Evolutionary conservation across 2,888 invertebrate species (phyloP).

Genomic region (Matsumyia berberina): DNA sequence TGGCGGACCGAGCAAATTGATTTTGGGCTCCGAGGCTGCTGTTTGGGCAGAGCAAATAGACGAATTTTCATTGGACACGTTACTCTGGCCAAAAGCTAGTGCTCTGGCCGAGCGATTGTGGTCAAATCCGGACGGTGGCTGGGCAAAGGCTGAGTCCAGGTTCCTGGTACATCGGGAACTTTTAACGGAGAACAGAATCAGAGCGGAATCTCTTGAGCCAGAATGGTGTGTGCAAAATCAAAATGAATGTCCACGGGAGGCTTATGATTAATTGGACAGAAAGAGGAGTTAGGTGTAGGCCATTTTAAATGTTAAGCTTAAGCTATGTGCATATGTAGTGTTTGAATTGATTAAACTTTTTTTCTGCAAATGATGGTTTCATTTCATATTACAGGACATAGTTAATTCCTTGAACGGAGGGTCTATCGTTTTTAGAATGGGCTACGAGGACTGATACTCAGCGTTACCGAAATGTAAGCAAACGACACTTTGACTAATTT

Average conservation of each 20-base stretch:
- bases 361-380: no score
- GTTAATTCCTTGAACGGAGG: no score
- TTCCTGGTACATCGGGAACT: constrained; percentile 89
- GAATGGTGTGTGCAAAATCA: constrained; percentile 94
- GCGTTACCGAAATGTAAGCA: no score
- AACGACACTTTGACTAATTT: no score
- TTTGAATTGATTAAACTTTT: no score
- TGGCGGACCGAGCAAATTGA: constrained; percentile 85
- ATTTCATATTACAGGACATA: no score
- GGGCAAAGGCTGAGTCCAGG: constrained; percentile 89
- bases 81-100: constrained; percentile 93
- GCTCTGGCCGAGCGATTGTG: constrained; percentile 93
- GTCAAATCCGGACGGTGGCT: constrained; percentile 88
- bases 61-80: constrained; percentile 87
- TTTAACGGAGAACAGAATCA: constrained; percentile 87
- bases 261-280: constrained; percentile 77
- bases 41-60: constrained; percentile 94
- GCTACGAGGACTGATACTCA: no score
- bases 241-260: constrained; percentile 86
- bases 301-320: no score
- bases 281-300: no score
- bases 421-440: no score
- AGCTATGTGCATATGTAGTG: no score
- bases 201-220: constrained; percentile 91
- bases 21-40: constrained; percentile 91